Evolutionary conservation across 2,113 vertebrate genomes (phyloP), one percentile per base, ranked within the genome.

Genomic region (Alectura lathami): DNA sequence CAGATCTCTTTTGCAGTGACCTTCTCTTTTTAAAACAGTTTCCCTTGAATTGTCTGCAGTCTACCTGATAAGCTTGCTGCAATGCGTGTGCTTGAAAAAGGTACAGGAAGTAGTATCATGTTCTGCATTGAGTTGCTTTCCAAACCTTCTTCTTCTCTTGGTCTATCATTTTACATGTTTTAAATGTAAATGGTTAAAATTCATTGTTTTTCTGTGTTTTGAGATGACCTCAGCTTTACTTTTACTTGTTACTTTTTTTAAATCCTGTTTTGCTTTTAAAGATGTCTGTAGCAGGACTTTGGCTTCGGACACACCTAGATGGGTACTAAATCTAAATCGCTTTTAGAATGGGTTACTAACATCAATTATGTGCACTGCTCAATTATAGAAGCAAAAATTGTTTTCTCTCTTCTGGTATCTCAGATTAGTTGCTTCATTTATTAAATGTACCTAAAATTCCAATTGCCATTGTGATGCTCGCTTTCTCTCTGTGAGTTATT

Each of bases 201-300:
- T 18, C 0, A 0, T 56, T 68, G 3, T 2, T 7, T 26, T 59
- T 21, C 6, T 77, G 53, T 77, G 11, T 17, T 74, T 74, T 84
- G 42, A 13, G 20, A 34, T 69, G 34, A 34, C 36, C 23, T 32
- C 54, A 38, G 8, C 9, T 48, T 83, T 79, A 34, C 27, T n/a
- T n/a, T n/a, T n/a, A n/a, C n/a, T n/a, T n/a, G n/a, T n/a, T n/a
- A n/a, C n/a, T 56, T 51, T 29, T 43, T 59, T n/a, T 18, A 11
- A 13, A 4, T 32, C 29, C 47, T 27, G 4, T 45, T 54, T 77
- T 78, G 59, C 17, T 42, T 78, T 69, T 75, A 45, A 57, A 59
- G 69, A 32, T 0, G 4, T 34, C 23, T 32, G 4, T n/a, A 57
- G 40, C 48, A 80, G 32, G 26, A 7, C n/a, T 74, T 51, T 47